phyloP scores from a whole-genome alignment of 2,888 invertebrate species.

The Mythimna loreyi region DNA sequence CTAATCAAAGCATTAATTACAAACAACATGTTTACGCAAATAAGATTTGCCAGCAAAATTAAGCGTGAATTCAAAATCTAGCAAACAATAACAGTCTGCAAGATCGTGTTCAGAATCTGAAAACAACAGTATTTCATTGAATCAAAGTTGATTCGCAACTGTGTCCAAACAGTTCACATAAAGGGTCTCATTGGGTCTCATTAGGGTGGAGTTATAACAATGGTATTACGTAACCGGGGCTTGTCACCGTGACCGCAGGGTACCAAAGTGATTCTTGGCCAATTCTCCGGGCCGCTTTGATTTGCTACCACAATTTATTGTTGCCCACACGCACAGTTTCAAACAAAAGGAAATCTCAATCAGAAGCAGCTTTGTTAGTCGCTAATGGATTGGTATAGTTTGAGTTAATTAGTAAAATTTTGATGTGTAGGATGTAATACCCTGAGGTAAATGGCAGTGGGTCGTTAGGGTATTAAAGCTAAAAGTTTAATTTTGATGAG shows the following conservation, averaged over 20 bases:
- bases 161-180: constrained; percentile 57
- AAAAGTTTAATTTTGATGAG: not conserved
- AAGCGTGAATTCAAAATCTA: not conserved
- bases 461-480: constrained; percentile 1
- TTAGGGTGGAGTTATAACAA: constrained; percentile 70
- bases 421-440: not conserved
- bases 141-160: constrained; percentile 58
- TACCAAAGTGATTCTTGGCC: constrained; percentile 72
- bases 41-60: not conserved
- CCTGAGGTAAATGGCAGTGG: not conserved
- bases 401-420: constrained; percentile 46
- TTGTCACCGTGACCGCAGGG: constrained; percentile 71
- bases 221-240: constrained; percentile 69
- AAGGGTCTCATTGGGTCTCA: constrained; percentile 69
- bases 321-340: constrained; percentile 54
- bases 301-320: constrained; percentile 70
- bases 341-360: constrained; percentile 59
- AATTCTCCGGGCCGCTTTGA: constrained; percentile 69
- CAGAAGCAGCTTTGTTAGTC: constrained; percentile 46
- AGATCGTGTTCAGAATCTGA: constrained; percentile 5
- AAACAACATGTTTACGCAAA: not conserved
- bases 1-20: not conserved
- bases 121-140: constrained; percentile 49
- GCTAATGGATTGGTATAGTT: constrained; percentile 51
- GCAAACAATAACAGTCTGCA: constrained; percentile 20